Evolutionary conservation across 2,113 vertebrate species (phyloP), one percentile per base, ranked within the genome.

Genomic region (Calypte anna): DNA sequence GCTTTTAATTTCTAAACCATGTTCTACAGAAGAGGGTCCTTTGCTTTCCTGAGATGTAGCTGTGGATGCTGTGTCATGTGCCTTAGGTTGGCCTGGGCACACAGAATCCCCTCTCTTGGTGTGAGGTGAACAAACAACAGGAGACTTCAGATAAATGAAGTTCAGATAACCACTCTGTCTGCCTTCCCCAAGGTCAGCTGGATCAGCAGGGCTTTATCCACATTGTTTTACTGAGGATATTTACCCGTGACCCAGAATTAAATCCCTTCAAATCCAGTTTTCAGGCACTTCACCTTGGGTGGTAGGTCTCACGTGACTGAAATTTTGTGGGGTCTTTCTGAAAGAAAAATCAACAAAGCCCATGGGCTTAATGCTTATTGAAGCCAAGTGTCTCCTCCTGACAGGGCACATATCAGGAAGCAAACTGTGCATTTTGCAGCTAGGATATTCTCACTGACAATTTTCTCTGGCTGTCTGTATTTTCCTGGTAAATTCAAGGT

Each of bases 191-290:
- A 92, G 90, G 88, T 87, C 94, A 96, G 88, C 76, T 91, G 44
- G 48, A 84, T 97, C 96, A 91, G 93, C 93, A 87, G 76, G 31
- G 25, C 33, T 84, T 88, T 94, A 75, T 62, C 89, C 67, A 72
- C 57, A 21, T 19, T 64, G 59, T 70, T 95, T 93, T 79, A 70
- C 68, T 40, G 38, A 36, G 66, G 46, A 74, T 87, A 70, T 91
- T 94, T 96, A 81, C 57, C 31, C 20, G 3, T 1, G 8, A 61
- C n/a, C 14, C 30, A 53, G 40, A 28, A 51, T 50, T 68, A 91
- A 96, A 92, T 59, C 44, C 73, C 30, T 89, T 90, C n/a, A 74
- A 76, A 91, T 7, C 6, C 31, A 40, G 11, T 68, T 77, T 54
- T 85, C 40, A 40, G 58, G 57, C 25, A 23, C 66, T 93, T 92